Percentiles rank a stretch among this genome's conserved stretches.
phyloP scores from a whole-genome alignment of 2,113 vertebrate genomes.

The Ammodytes dubius region DNA sequence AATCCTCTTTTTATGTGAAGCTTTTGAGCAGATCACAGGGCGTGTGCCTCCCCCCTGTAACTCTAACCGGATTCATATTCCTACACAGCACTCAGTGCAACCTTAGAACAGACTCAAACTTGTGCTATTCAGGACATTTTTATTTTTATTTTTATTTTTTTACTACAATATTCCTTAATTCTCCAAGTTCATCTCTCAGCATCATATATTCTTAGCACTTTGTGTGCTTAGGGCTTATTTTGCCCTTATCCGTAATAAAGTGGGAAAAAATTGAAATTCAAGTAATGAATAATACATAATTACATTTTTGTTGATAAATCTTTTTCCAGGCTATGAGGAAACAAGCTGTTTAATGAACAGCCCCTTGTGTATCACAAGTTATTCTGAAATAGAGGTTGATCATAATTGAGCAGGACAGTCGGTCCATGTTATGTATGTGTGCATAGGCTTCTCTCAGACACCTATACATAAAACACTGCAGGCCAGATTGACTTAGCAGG shows the following conservation, averaged over 20 bases:
- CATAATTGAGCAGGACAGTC: not conserved
- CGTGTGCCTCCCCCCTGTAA: not conserved
- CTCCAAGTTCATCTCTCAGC: not conserved
- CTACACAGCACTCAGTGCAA: not conserved
- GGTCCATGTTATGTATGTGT: not conserved
- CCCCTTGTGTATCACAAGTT: not conserved
- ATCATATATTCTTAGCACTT: not conserved
- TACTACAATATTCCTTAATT: not conserved
- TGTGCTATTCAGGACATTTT: not conserved
- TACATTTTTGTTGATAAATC: not conserved
- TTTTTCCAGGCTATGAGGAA: not conserved
- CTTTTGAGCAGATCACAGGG: conserved; percentile 35
- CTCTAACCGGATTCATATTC: conserved; percentile 28
- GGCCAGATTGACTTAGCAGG: not conserved
- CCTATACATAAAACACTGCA: conserved; percentile 5
- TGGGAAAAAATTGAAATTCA: too few species aligned
- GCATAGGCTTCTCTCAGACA: not conserved
- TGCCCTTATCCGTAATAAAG: not conserved
- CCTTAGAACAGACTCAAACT: not conserved
- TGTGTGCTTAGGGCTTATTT: not conserved
- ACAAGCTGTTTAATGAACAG: not conserved
- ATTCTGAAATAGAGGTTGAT: not conserved
- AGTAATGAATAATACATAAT: not conserved
- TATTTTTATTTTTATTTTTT: not conserved
- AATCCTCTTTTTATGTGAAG: conserved; percentile 42